These are phyloP conservation scores for Pristionchus fissidentatus DNA, from an alignment of 2,888 invertebrate genomes.

Conservation along the genomic window DNA sequence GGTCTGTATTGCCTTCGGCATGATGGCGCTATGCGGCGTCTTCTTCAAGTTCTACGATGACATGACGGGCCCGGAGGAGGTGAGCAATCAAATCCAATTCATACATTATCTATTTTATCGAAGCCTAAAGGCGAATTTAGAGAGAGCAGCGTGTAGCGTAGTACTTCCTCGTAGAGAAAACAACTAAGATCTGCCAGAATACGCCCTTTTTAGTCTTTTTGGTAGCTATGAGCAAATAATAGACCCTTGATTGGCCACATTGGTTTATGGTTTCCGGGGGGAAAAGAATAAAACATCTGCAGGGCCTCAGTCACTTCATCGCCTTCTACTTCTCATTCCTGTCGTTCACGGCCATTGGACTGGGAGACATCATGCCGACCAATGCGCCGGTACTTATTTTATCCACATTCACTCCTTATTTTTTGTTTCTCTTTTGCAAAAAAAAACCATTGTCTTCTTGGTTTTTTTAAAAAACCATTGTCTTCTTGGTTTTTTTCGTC, in stretches of 20 bases:
- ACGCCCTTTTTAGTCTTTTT: too few species aligned
- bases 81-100: background rate
- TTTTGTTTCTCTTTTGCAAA: background rate
- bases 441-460: too few species aligned
- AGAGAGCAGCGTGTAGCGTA: background rate
- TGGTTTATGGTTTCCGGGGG: background rate
- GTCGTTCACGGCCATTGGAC: conserved; percentile 24
- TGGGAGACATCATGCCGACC: conserved; percentile 41
- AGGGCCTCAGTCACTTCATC: conserved; percentile 28
- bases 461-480: too few species aligned
- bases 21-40: background rate
- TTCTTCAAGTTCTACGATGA: conserved; percentile 30
- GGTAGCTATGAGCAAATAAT: too few species aligned
- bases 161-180: too few species aligned
- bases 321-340: conserved; percentile 41
- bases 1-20: background rate
- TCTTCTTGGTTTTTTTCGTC: too few species aligned
- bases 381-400: background rate
- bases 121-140: too few species aligned
- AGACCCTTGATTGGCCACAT: too few species aligned
- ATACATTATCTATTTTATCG: background rate
- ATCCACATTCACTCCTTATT: background rate
- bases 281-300: background rate
- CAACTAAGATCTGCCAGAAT: too few species aligned
- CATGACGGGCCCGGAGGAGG: background rate